Base-by-base conservation (phyloP, 2,888 invertebrate species). In the Lomographa bimaculata region DNA sequence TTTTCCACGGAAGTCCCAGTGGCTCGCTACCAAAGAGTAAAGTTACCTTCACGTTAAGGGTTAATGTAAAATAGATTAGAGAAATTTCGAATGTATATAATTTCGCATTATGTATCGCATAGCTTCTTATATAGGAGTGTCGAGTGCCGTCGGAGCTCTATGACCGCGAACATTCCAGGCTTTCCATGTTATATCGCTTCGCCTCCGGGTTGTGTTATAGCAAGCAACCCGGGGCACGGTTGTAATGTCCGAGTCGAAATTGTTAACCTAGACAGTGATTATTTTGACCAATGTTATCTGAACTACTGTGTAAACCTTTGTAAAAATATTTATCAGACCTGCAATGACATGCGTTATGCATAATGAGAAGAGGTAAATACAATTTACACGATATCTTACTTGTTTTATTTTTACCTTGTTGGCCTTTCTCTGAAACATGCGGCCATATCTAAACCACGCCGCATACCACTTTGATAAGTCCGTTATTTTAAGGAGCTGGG, bases 251-350 rank as follows among this genome's bases (percentile, higher is more conserved):
- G 25, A 46, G 36, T 44, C 44, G 18, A 46, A 67, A 66, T 71
- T 75, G 76, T 78, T 78, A 67, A 63, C 59, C 64, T 79, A 76
- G 74, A 72, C 77, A 72, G 65, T 71, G 67, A 79, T 86, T 83
- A 77, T 83, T 84, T 82, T 85, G 86, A 87, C 85, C 85, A 85
- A 86, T 86, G 80, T 87, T 85, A 83, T 82, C 86, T 71, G 81
- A 77, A 78, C 69, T 74, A 72, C 71, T 78, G 80, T 86, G 78
- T 86, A 84, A n/a, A 81, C 77, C 83, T 80, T 84, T 86, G 87
- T 86, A 82, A 81, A 84, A 78, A 81, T 80, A 76, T 79, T 81
- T 80, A 80, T 80, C 79, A 64, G 32, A 72, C 64, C 69, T 79
- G 81, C 79, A 71, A 73, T 70, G 74, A 79, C 75, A 65, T 79